A percentile compares a stretch with the other conserved stretches of the same genome.
phyloP scores from a whole-genome alignment of 2,797 vertebrate genomes.

The Catamblyrhynchus diadema region DNA sequence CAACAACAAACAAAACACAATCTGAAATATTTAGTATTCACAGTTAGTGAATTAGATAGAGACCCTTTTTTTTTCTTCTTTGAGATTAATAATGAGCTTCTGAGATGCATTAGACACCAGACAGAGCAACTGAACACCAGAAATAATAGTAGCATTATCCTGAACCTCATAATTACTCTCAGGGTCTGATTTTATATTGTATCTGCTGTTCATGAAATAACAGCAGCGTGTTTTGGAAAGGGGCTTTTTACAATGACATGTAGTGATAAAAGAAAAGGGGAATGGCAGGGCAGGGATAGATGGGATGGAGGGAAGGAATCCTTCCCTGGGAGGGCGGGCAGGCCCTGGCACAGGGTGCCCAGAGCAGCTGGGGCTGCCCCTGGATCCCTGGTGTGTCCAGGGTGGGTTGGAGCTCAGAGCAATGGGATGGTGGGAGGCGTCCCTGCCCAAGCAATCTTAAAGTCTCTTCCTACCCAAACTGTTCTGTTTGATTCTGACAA shows the following conservation, averaged over 20 bases:
- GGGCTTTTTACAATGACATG: not conserved
- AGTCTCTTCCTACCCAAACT: not conserved
- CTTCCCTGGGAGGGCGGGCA: accelerated
- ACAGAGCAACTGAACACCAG: conserved; percentile 41
- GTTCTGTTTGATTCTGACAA: not conserved
- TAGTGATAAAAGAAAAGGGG: not conserved
- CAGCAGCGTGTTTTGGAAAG: not conserved
- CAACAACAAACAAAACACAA: conserved; percentile 37
- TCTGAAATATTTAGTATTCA: conserved; percentile 47
- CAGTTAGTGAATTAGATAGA: conserved; percentile 35
- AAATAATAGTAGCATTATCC: conserved; percentile 62
- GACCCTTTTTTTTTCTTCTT: conserved; percentile 30
- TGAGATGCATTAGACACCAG: conserved; percentile 54
- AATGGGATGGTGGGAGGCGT: accelerated
- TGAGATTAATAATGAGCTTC: conserved; percentile 54
- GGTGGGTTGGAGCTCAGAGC: not conserved
- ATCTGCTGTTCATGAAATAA: conserved; percentile 51
- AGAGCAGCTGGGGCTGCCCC: not conserved
- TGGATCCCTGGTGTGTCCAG: not conserved
- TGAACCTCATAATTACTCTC: conserved; percentile 59
- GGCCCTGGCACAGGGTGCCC: not conserved
- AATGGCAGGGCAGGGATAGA: not conserved
- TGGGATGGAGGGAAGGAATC: not conserved
- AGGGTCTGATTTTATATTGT: conserved; percentile 46
- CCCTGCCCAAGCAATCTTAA: not conserved